Conservation (phyloP, 2,113 vertebrate species). For the Amphiprion ocellaris region DNA sequence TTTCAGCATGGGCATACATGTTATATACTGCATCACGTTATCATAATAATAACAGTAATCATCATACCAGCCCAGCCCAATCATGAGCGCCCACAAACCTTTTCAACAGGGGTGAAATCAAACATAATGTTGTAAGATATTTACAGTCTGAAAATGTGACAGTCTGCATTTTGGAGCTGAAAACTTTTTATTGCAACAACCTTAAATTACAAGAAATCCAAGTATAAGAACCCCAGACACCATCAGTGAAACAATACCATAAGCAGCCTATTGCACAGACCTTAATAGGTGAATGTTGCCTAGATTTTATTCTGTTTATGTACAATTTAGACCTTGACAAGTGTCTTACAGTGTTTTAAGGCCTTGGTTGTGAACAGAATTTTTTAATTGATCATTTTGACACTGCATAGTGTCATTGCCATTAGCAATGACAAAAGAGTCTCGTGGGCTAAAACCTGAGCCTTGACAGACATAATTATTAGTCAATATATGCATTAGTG, state of each 20-base stretch:
- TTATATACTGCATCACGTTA: background rate
- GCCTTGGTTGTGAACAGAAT: background rate
- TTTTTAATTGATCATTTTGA: slow-evolving; percentile 3
- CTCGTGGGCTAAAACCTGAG: slow-evolving; percentile 13
- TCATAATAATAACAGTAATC: background rate
- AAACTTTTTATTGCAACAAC: background rate
- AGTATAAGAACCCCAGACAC: background rate
- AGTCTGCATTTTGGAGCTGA: too few species aligned
- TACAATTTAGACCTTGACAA: background rate
- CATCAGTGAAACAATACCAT: background rate
- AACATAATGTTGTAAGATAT: background rate
- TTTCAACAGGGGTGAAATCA: background rate
- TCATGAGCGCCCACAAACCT: background rate
- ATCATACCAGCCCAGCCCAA: background rate
- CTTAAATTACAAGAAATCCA: background rate
- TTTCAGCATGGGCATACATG: background rate
- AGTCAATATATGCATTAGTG: slow-evolving; percentile 31
- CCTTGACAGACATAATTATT: slow-evolving; percentile 25
- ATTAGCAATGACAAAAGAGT: slow-evolving; percentile 26
- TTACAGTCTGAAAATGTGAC: background rate
- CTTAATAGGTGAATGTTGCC: background rate
- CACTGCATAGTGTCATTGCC: background rate
- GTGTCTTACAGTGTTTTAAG: background rate
- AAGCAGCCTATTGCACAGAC: background rate
- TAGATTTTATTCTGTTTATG: background rate